Conservation (phyloP, 2,888 invertebrate genomes). For the Metacarcinus magister region DNA sequence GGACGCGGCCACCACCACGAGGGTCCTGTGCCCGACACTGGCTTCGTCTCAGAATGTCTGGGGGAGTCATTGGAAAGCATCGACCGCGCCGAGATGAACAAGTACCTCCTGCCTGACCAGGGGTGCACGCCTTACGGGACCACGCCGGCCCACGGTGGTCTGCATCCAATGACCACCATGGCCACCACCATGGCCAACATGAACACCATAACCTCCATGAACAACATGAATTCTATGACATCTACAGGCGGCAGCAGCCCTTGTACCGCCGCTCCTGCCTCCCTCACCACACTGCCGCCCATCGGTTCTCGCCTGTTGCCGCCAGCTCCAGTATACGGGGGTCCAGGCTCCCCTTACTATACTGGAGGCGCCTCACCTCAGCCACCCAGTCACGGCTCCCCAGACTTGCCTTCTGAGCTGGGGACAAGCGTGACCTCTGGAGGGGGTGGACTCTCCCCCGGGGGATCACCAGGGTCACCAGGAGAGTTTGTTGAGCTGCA, state of each 20-base stretch:
- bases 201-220: conserved; percentile 53
- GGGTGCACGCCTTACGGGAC: conserved; percentile 53
- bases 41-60: conserved; percentile 80
- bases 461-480: conserved; percentile 76
- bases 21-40: conserved; percentile 62
- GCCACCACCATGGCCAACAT: conserved; percentile 56
- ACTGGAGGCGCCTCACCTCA: conserved; percentile 75
- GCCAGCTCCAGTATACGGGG: conserved; percentile 72
- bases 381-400: conserved; percentile 68
- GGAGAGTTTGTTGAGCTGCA: conserved; percentile 81
- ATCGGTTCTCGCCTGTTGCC: conserved; percentile 66
- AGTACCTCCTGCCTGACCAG: conserved; percentile 82
- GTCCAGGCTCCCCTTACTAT: conserved; percentile 75
- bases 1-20: conserved; percentile 61
- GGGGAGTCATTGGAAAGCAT: conserved; percentile 79
- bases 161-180: conserved; percentile 74
- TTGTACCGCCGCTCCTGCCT: conserved; percentile 60
- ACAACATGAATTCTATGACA: conserved; percentile 56
- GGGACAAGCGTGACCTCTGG: conserved; percentile 19
- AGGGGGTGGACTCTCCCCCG: conserved; percentile 76
- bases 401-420: conserved; percentile 70
- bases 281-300: conserved; percentile 71
- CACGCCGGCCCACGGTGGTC: conserved; percentile 42
- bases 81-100: conserved; percentile 82
- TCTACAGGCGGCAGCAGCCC: conserved; percentile 59